phyloP scores from a whole-genome alignment of 2,888 invertebrate species.

The Eupeodes latifasciatus region DNA sequence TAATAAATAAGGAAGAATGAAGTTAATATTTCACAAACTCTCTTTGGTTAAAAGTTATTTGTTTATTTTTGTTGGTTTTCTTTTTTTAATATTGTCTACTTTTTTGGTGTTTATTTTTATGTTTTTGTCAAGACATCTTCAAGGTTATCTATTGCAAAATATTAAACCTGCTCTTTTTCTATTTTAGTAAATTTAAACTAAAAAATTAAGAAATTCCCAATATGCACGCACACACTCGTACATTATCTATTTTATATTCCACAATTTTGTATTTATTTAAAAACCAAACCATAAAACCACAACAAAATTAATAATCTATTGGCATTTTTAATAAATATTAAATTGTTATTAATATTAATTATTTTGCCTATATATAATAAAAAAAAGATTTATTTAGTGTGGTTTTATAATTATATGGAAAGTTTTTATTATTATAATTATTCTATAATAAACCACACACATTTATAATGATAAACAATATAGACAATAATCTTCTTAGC shows the following conservation, averaged over 20 bases:
- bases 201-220: background rate
- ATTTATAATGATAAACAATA: no score
- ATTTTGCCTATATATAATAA: no score
- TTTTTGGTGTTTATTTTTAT: no score
- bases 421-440: no score
- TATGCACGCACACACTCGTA: no score
- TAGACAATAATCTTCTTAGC: no score
- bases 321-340: no score
- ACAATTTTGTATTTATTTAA: background rate
- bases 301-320: no score
- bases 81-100: background rate
- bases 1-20: background rate
- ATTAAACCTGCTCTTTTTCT: background rate
- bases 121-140: background rate
- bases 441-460: no score
- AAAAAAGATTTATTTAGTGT: no score
- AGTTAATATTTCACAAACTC: background rate
- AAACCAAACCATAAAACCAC: background rate
- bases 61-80: background rate
- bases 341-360: no score
- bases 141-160: slow-evolving; percentile 5
- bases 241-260: background rate
- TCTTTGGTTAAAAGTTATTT: background rate
- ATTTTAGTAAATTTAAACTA: background rate
- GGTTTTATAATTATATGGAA: no score